Conservation (phyloP, 2,797 vertebrate species). For the Artibeus jamaicensis region DNA sequence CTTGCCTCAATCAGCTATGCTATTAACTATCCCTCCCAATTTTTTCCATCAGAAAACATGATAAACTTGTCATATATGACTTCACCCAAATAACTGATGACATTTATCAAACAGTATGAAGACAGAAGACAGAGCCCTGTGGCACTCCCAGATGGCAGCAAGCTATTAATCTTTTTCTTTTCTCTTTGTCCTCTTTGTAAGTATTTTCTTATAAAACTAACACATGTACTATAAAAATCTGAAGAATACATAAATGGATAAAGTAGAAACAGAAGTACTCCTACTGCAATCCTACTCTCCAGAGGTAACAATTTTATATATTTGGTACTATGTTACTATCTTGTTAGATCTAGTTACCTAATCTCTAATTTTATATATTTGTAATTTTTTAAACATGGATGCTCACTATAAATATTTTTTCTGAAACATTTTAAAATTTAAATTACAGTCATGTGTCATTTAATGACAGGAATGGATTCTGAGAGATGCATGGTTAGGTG, state of each 20-base stretch:
- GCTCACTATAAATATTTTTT: background rate
- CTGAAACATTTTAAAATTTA: background rate
- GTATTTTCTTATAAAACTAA: constrained; percentile 51
- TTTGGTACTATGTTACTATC: background rate
- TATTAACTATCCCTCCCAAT: constrained; percentile 35
- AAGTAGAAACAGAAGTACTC: background rate
- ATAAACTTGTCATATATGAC: constrained; percentile 63
- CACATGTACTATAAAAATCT: background rate
- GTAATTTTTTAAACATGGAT: background rate
- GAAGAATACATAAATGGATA: background rate
- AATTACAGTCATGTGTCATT: background rate
- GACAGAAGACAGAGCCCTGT: constrained; percentile 45
- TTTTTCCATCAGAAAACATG: constrained; percentile 36
- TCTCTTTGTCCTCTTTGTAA: background rate
- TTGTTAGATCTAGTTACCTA: background rate
- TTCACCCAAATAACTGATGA: constrained; percentile 67
- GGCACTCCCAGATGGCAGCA: constrained; percentile 55
- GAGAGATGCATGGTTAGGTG: background rate
- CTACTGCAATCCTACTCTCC: background rate
- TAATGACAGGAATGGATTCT: background rate
- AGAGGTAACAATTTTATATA: background rate
- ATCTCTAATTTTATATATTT: background rate
- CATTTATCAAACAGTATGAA: constrained; percentile 66
- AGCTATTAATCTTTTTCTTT: constrained; percentile 51
- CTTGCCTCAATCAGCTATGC: constrained; percentile 13